phyloP scores from a whole-genome alignment of 2,797 vertebrate species.

The Neomorphus geoffroyi region DNA sequence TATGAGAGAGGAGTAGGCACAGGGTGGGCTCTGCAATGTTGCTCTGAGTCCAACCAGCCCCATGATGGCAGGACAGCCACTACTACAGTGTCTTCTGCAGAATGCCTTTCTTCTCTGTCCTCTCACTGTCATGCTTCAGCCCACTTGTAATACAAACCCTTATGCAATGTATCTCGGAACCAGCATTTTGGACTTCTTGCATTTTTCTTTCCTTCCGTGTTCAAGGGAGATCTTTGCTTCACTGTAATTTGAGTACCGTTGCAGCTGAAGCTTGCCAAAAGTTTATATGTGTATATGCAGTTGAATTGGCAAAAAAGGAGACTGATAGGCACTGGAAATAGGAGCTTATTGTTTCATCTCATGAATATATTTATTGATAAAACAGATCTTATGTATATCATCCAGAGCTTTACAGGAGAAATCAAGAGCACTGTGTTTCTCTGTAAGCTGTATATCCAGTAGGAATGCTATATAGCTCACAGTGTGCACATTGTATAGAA shows the following conservation, averaged over 20 bases:
- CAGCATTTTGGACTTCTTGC: neutral
- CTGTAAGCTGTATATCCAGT: neutral
- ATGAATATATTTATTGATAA: conserved; percentile 27
- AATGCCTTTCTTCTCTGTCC: neutral
- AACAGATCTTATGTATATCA: neutral
- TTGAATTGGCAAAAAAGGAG: neutral
- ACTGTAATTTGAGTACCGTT: conserved; percentile 6
- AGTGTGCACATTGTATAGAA: neutral
- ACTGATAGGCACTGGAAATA: neutral
- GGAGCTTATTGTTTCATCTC: conserved; percentile 1
- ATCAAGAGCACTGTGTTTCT: neutral
- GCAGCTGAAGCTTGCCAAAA: neutral
- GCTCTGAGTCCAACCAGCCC: rapidly evolving
- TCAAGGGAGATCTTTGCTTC: neutral
- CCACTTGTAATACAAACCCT: neutral
- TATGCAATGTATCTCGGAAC: neutral
- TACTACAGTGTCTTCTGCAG: neutral
- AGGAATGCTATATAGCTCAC: neutral
- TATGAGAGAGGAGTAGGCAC: neutral
- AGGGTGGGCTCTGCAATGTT: neutral
- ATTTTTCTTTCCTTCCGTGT: conserved; percentile 11
- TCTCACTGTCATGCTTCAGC: neutral
- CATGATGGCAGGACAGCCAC: neutral
- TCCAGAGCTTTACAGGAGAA: neutral
- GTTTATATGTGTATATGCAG: neutral